Percentiles rank a stretch among this genome's conserved stretches.
phyloP scores from a whole-genome alignment of 2,113 vertebrate genomes.

The Cichladusa arquata region DNA sequence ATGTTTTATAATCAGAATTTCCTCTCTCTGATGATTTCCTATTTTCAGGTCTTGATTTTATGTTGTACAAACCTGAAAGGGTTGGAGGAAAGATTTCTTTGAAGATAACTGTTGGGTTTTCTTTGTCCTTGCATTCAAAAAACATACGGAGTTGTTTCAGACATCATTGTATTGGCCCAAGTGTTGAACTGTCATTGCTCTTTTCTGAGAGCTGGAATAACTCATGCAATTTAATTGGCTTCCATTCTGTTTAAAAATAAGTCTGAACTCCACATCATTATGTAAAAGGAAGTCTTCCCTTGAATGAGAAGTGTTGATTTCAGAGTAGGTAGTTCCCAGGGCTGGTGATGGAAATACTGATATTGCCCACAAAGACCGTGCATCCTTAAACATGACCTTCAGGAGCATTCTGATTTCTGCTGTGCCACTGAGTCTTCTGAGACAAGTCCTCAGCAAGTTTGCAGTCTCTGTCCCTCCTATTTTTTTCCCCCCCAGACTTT shows the following conservation, averaged over 20 bases:
- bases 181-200: background rate
- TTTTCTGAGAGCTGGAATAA: background rate
- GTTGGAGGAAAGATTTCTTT: background rate
- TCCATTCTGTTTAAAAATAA: background rate
- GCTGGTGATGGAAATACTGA: background rate
- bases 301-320: background rate
- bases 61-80: background rate
- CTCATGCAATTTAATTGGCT: background rate
- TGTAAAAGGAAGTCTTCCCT: background rate
- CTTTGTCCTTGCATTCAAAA: background rate
- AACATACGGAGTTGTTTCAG: background rate
- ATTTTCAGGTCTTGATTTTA: background rate
- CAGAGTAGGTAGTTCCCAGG: background rate
- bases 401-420: background rate
- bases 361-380: background rate
- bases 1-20: background rate
- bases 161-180: background rate
- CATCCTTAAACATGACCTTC: background rate
- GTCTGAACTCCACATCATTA: background rate
- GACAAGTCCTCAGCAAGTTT: background rate
- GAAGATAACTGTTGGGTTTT: background rate
- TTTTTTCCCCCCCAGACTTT: rapidly evolving
- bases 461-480: background rate
- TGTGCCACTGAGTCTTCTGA: background rate
- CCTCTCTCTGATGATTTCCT: background rate